Conservation (phyloP, 2,113 vertebrate genomes). For the Galeopterus variegatus region DNA sequence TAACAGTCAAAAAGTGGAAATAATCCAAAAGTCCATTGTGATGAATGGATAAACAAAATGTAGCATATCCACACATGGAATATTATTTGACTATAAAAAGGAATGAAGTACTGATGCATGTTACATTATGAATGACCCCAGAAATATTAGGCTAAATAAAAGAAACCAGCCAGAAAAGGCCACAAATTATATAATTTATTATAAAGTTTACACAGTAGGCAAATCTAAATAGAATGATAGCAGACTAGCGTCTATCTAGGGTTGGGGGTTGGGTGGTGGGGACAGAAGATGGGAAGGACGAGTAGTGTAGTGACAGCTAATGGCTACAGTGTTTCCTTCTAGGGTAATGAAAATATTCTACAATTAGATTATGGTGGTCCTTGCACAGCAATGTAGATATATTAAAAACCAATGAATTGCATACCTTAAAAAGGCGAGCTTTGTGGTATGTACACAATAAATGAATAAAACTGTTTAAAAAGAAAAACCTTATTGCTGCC, state of each 20-base stretch:
- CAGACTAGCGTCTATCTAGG: background rate
- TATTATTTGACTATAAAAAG: conserved; percentile 41
- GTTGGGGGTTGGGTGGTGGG: background rate
- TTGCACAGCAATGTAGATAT: background rate
- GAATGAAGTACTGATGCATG: background rate
- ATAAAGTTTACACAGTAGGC: background rate
- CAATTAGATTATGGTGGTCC: background rate
- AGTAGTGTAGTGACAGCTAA: background rate
- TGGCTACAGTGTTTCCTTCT: background rate
- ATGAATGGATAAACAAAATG: conserved; percentile 17
- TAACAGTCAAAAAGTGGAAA: conserved; percentile 46
- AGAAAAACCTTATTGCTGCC: background rate
- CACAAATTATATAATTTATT: background rate
- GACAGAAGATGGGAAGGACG: background rate
- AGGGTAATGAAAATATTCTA: background rate
- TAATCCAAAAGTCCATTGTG: background rate
- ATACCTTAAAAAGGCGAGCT: background rate
- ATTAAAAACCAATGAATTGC: background rate
- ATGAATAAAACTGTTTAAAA: background rate
- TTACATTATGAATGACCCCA: background rate
- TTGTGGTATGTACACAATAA: background rate
- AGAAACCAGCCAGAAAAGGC: background rate
- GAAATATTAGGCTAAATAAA: background rate
- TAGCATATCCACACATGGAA: background rate
- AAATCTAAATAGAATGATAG: background rate